A percentile compares a stretch with the other conserved stretches of the same genome.
Evolutionary conservation across 1,140 invertebrate species (phyloP).

Genomic region (Meloidogyne exigua): DNA sequence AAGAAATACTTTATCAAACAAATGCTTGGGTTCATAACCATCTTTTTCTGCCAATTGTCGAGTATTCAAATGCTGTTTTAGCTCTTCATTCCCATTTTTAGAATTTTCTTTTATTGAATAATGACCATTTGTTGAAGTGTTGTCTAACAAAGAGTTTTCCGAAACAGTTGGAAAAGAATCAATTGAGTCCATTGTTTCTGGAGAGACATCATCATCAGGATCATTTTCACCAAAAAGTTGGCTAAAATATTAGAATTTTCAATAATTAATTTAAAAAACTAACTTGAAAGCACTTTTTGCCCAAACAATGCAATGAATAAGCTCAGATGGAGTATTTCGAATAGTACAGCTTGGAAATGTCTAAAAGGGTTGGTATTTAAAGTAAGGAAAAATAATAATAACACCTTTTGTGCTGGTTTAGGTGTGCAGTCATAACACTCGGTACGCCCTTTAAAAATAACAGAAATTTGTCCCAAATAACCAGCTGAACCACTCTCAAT

Average conservation of each 20-base stretch:
- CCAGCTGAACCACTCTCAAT: slow-evolving; percentile 96
- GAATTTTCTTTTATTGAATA: slow-evolving; percentile 18
- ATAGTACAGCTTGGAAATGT: slow-evolving; percentile 97
- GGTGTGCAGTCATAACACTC: slow-evolving; percentile 95
- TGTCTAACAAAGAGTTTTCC: not conserved
- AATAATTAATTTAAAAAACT: slow-evolving; percentile 43
- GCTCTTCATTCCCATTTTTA: not conserved
- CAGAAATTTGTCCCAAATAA: slow-evolving; percentile 82
- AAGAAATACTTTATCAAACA: slow-evolving; percentile 68
- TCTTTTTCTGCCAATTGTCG: slow-evolving; percentile 80
- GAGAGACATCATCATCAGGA: slow-evolving; percentile 94
- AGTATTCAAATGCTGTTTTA: slow-evolving; percentile 71
- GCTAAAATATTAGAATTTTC: slow-evolving; percentile 67
- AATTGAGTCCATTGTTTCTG: slow-evolving; percentile 84
- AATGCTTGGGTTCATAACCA: slow-evolving; percentile 76
- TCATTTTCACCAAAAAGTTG: slow-evolving; percentile 95
- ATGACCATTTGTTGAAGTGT: slow-evolving; percentile 23
- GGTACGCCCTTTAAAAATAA: slow-evolving; percentile 69
- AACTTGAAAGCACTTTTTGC: slow-evolving; percentile 97
- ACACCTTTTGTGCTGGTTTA: slow-evolving; percentile 63
- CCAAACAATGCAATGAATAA: slow-evolving; percentile 99
- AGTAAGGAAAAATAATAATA: not conserved
- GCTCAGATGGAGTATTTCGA: slow-evolving; percentile 96
- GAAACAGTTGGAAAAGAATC: slow-evolving; percentile 64
- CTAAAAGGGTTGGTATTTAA: slow-evolving; percentile 63